Conservation (phyloP, 2,797 vertebrate genomes). For the Enteromius mattozi region DNA sequence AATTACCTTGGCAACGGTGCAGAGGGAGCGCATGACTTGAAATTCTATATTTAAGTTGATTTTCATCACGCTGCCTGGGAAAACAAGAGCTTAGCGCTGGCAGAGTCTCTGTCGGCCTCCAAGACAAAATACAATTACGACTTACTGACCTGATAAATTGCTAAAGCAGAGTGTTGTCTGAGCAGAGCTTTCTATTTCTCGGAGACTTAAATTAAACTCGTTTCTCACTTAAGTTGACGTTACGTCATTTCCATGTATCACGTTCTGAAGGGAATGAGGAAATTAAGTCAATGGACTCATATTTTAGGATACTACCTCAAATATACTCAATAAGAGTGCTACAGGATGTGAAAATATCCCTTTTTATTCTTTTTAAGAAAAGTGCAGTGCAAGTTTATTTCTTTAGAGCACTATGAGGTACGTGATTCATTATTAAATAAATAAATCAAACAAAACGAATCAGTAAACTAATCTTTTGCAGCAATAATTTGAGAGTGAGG, state of each 20-base stretch:
- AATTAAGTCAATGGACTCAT: neutral
- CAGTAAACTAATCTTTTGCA: neutral
- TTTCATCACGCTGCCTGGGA: conserved; percentile 37
- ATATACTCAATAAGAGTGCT: neutral
- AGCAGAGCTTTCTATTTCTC: conserved; percentile 42
- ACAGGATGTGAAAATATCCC: neutral
- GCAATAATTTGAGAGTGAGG: neutral
- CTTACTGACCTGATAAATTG: conserved; percentile 55
- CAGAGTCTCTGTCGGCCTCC: conserved; percentile 36
- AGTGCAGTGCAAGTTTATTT: neutral
- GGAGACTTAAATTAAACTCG: conserved; percentile 31
- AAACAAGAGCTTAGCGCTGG: conserved; percentile 52
- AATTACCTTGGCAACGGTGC: conserved; percentile 46
- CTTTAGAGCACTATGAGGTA: neutral
- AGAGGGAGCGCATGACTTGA: conserved; percentile 18
- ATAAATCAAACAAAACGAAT: neutral
- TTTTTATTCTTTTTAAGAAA: conserved; percentile 6
- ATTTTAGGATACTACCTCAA: conserved; percentile 13
- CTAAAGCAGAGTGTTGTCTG: conserved; percentile 39
- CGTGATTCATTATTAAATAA: neutral
- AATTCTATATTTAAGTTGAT: conserved; percentile 50
- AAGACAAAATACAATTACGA: conserved; percentile 55
- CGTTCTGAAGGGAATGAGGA: conserved; percentile 14
- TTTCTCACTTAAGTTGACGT: conserved; percentile 30
- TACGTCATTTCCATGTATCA: conserved; percentile 22